Evolutionary conservation across 2,888 invertebrate genomes (phyloP).

Genomic region (Hydrotaea cyrtoneurina): DNA sequence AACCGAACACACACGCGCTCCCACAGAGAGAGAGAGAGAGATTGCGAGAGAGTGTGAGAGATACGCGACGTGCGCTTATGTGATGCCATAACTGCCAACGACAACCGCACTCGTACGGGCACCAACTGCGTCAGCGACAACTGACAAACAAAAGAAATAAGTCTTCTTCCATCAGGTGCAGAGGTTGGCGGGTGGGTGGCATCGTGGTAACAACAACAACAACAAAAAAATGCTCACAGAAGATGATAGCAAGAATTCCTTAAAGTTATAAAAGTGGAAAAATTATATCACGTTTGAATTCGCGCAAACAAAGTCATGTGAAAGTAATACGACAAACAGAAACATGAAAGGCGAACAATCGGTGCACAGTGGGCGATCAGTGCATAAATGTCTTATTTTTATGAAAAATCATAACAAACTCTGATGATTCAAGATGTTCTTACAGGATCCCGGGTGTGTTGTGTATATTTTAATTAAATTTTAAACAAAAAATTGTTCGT

Average conservation of each 20-base stretch:
- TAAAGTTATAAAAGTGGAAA: constrained; percentile 59
- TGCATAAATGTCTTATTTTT: too few relatives aligned
- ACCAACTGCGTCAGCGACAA: not conserved
- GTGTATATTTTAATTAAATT: too few relatives aligned
- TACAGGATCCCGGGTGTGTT: too few relatives aligned
- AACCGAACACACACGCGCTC: not conserved
- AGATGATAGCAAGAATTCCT: constrained; percentile 2
- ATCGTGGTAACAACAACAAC: not conserved
- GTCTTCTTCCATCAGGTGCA: constrained; percentile 3
- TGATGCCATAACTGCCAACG: not conserved
- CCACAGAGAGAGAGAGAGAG: not conserved
- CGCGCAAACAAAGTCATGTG: constrained; percentile 67
- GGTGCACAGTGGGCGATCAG: not conserved
- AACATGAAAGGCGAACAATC: constrained; percentile 10
- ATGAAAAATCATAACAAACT: too few relatives aligned
- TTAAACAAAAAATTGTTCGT: too few relatives aligned
- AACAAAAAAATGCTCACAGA: constrained; percentile 40
- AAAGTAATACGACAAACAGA: constrained; percentile 55
- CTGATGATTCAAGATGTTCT: too few relatives aligned
- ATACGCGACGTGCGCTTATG: constrained; percentile 27
- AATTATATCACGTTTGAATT: constrained; percentile 63
- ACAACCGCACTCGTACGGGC: not conserved
- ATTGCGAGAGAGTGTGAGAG: not conserved
- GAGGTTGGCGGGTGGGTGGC: not conserved
- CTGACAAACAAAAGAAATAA: constrained; percentile 15